Percentiles rank a stretch among this genome's conserved stretches.
Evolutionary conservation across 2,888 invertebrate species (phyloP).

Genomic region (Fabriciana adippe): DNA sequence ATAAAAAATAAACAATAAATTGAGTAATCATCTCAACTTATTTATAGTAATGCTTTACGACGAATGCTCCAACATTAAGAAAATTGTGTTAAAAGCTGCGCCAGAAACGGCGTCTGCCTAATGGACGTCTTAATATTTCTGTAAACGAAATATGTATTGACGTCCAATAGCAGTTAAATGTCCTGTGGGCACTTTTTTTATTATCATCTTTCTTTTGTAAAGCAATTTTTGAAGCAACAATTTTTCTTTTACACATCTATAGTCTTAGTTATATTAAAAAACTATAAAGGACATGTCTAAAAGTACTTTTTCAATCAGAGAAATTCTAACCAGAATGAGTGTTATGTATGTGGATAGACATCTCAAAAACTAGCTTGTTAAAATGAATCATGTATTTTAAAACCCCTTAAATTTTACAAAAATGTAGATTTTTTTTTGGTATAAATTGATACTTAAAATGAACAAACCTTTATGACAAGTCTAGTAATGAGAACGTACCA

Average conservation of each 20-base stretch:
- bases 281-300: no score
- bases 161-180: conserved; percentile 43
- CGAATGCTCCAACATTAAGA: conserved; percentile 18
- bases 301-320: no score
- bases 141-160: conserved; percentile 44
- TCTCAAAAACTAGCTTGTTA: no score
- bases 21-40: conserved; percentile 6
- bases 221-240: background rate
- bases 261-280: no score
- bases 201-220: background rate
- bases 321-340: no score
- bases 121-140: conserved; percentile 35
- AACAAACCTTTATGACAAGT: no score
- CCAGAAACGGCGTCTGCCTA: conserved; percentile 18
- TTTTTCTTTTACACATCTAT: background rate
- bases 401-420: no score
- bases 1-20: conserved; percentile 10
- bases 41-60: conserved; percentile 11
- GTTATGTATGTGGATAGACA: no score
- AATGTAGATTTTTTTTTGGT: no score
- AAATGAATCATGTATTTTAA: no score
- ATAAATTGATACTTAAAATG: no score
- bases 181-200: conserved; percentile 36
- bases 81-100: conserved; percentile 21
- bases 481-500: no score